Base-by-base conservation (phyloP, 1,140 invertebrate genomes). In the Halyomorpha halys region DNA sequence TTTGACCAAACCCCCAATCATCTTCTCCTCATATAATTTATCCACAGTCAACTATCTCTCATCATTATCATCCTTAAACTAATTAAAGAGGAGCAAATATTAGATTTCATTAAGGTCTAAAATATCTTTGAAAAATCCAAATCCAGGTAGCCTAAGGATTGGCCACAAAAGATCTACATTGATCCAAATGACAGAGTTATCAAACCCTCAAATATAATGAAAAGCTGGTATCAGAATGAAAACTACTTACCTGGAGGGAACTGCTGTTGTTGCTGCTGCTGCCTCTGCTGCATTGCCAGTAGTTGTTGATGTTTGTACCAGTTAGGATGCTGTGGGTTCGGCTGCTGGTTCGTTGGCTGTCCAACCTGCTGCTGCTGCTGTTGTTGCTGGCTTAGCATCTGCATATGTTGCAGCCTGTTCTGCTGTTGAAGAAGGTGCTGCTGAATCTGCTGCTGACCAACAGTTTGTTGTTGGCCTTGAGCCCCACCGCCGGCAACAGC, bases 301-400 rank as follows among this genome's bases (percentile, higher is more conserved):
- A 82, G 68, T 71, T 82, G 78, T 66, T 82, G 82, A 65, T 83
- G 79, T 65, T 81, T 80, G 65, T 76, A 79, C 75, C 77, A 77
- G 34, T 76, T 71, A 73, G 76, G 70, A 66, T 76, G 66, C 71
- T 73, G 71, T 71, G 75, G 70, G 68, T 76, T 71, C 68, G 76
- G 74, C 66, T 75, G 74, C 64, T 77, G 74, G 73, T 59, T 69
- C 77, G 53, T 15, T 15, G 21, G 23, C 21, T 47, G 71, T 62
- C 21, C 44, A 76, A 75, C 70, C 75, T 73, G 72, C 65, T 74
- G 65, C 71, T 30, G 65, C 71, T 30, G 27, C 54, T 66, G 65
- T 60, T 76, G 77, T 34, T 75, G 76, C 44, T 74, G 74, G 30
- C 74, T 74, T 70, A 76, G 72, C 39, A 74, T 72, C 65, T 78